Evolutionary conservation across 2,113 vertebrate genomes (phyloP).

Genomic region (Percopsis transmontana): DNA sequence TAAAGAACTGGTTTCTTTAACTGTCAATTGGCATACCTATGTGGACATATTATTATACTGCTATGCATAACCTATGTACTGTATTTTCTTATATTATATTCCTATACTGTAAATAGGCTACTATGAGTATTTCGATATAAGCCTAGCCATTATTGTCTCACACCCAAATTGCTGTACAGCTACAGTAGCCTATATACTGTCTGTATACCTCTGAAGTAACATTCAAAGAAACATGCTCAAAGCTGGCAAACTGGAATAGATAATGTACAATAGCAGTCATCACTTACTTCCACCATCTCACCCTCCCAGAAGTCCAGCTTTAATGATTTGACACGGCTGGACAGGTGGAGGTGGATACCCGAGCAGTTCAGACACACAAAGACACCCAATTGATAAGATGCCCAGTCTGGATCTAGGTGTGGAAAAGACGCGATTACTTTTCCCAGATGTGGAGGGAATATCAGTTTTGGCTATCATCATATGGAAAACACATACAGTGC

Average conservation of each 20-base stretch:
- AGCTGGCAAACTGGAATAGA: too few species aligned
- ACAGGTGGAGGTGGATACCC: slow-evolving; percentile 87
- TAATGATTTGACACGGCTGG: slow-evolving; percentile 88
- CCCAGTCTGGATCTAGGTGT: slow-evolving; percentile 88
- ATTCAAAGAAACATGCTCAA: too few species aligned
- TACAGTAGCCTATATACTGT: too few species aligned
- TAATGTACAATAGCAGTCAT: background rate
- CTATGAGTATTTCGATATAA: too few species aligned
- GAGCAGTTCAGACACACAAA: slow-evolving; percentile 92
- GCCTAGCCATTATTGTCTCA: too few species aligned
- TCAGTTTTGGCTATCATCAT: background rate
- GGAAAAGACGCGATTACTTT: background rate
- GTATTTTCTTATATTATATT: too few species aligned
- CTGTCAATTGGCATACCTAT: too few species aligned
- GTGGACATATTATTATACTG: too few species aligned
- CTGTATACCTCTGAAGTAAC: too few species aligned
- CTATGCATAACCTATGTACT: too few species aligned
- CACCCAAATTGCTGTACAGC: too few species aligned
- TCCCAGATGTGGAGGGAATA: background rate
- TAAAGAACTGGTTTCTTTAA: slow-evolving; percentile 10
- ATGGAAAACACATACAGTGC: background rate
- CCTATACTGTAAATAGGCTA: too few species aligned
- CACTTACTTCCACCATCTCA: slow-evolving; percentile 82
- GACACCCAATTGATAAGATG: slow-evolving; percentile 86
- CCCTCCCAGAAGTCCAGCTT: slow-evolving; percentile 92